Base-by-base conservation (phyloP, 2,888 invertebrate species). In the Ornithoptera priamus region DNA sequence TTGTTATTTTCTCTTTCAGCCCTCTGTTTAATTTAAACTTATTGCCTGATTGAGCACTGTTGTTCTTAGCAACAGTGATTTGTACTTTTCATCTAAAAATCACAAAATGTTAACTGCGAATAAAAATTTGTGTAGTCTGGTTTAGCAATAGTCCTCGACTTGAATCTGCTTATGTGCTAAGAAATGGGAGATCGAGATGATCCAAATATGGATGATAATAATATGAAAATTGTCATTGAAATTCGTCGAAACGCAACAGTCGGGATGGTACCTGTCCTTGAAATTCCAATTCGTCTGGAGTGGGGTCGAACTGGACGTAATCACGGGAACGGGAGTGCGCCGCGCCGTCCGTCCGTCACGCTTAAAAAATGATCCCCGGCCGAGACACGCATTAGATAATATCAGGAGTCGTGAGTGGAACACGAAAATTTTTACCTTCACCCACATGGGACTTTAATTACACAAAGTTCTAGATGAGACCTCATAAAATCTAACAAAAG, bases 371-470 rank as follows among this genome's bases (percentile, higher is more conserved):
- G 59, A 70, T 42, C 53, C 67, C 61, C 61, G 58, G 39, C 59
- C 42, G 58, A 50, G 69, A 63, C 66, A 62, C 50, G 70, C 70
- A 63, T 67, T 67, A 70, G 66, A 70, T 67, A 63, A 59, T 59
- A 66, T 66, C 63, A 39, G 24, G 62, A 62, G 58, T 63, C 59
- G 66, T 70, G 66, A 69, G 69, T 69, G 65, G 59, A 53, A 50
- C 59, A 58, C 50, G n/a, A 67, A 66, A 62, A 66, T 50, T 62
- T 39, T 59, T 53, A 53, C 39, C 60, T 50, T n/a, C 53, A 53
- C 53, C 53, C 53, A 69, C 65, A 65, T 20, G 20, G 17, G 20
- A 61, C 56, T 46, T 18, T 18, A 18, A 22, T 42, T 24, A 57
- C 12, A 15, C 24, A n/a, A 6, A n/a, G 18, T n/a, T 53, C n/a